phyloP scores from a whole-genome alignment of 2,113 vertebrate species.

The Setophaga coronata region DNA sequence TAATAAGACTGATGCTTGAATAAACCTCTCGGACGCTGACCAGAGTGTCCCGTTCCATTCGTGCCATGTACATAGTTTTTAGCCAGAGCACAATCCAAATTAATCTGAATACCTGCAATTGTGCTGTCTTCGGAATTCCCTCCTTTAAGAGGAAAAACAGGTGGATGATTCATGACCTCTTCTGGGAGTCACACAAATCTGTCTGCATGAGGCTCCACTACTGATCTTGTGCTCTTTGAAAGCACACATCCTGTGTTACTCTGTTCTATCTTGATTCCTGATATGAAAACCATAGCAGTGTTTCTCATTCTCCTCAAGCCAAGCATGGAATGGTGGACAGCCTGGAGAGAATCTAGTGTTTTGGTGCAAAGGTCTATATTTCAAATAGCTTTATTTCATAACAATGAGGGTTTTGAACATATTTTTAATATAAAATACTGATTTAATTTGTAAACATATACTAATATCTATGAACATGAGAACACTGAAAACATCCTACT shows the following conservation, averaged over 20 bases:
- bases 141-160: not conserved
- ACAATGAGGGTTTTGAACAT: accelerated
- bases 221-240: not conserved
- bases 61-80: no score
- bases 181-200: not conserved
- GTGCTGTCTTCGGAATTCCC: not conserved
- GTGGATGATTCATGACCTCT: not conserved
- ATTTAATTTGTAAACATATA: not conserved
- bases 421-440: not conserved
- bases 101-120: not conserved
- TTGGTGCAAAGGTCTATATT: not conserved
- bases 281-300: accelerated
- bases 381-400: not conserved
- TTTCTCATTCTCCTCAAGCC: not conserved
- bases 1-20: no score
- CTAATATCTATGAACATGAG: not conserved
- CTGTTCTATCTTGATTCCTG: not conserved
- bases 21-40: no score
- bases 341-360: not conserved
- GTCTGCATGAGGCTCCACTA: not conserved
- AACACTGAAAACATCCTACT: not conserved
- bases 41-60: no score
- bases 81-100: no score
- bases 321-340: not conserved
- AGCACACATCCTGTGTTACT: accelerated